Percentiles rank a stretch among this genome's conserved stretches.
These are phyloP conservation scores for Tokudaia muenninki DNA, from an alignment of 2,797 vertebrate genomes.

Conservation along the genomic window DNA sequence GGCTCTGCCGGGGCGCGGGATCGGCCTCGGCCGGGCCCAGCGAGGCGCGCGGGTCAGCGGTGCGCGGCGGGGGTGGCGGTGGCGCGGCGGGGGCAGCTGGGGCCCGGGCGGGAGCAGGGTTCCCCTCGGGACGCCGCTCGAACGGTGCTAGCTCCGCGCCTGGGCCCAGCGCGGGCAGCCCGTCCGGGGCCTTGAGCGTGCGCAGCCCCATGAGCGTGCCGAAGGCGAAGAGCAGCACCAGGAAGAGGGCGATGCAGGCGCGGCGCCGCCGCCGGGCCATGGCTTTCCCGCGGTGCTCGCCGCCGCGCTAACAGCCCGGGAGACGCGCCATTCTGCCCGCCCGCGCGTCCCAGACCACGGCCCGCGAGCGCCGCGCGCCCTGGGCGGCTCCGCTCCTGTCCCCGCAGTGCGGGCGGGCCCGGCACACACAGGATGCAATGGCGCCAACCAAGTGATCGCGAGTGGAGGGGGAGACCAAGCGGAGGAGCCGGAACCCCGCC, in stretches of 20 bases:
- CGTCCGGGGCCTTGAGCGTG: conserved; percentile 92
- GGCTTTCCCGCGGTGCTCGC: conserved; percentile 52
- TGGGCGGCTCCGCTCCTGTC: conserved; percentile 68
- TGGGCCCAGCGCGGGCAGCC: conserved; percentile 91
- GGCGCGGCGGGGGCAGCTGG: conserved; percentile 85
- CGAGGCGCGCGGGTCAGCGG: conserved; percentile 63
- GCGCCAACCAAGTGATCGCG: conserved; percentile 70
- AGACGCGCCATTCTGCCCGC: conserved; percentile 59
- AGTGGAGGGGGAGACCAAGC: not conserved
- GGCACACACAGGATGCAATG: conserved; percentile 68
- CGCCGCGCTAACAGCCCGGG: conserved; percentile 17
- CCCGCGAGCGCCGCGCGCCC: not conserved
- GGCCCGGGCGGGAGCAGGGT: conserved; percentile 83
- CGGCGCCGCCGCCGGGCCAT: conserved; percentile 93
- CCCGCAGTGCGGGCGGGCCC: conserved; percentile 82
- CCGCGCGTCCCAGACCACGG: conserved; percentile 73
- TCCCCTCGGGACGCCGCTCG: conserved; percentile 85
- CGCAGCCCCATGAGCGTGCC: conserved; percentile 94
- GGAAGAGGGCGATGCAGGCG: conserved; percentile 92
- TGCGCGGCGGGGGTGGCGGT: conserved; percentile 81
- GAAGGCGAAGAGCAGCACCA: conserved; percentile 94
- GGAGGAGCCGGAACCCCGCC: not conserved
- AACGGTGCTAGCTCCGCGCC: conserved; percentile 90
- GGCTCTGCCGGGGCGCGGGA: conserved; percentile 79
- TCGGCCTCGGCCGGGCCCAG: conserved; percentile 66